Conservation (phyloP, 2,113 vertebrate genomes). For the Apodemus speciosus region DNA sequence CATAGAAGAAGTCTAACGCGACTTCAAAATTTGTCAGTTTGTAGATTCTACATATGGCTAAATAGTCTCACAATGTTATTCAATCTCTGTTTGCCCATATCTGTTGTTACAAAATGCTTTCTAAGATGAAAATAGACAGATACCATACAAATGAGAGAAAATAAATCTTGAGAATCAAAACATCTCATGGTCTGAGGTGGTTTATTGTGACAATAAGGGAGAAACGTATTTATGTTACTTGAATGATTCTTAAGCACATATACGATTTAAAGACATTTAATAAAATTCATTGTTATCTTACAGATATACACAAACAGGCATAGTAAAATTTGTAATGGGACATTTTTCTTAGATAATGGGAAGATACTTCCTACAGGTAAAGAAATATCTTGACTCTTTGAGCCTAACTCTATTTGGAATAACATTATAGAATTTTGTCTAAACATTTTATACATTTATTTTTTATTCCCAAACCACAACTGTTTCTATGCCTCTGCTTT, state of each 20-base stretch:
- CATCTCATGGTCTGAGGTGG: not conserved
- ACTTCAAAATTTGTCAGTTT: not conserved
- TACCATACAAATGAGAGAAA: not conserved
- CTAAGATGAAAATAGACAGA: not conserved
- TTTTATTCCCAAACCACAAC: not conserved
- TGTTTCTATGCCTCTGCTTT: not conserved
- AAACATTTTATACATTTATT: slow-evolving; percentile 16
- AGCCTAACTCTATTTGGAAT: not conserved
- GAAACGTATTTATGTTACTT: not conserved
- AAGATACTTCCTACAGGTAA: not conserved
- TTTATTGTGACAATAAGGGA: not conserved
- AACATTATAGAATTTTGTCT: not conserved
- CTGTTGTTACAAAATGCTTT: not conserved
- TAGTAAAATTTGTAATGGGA: not conserved
- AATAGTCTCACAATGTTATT: not conserved
- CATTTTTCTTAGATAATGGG: not conserved
- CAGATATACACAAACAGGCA: not conserved
- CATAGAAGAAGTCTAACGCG: not conserved
- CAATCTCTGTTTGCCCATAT: not conserved
- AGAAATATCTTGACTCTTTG: not conserved
- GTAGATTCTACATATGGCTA: not conserved
- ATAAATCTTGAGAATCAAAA: not conserved
- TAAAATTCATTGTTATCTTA: not conserved
- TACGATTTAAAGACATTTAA: not conserved
- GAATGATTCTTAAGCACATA: not conserved